Percentiles rank a stretch among this genome's conserved stretches.
Conservation (phyloP, 2,888 invertebrate genomes). For the Proisotoma minuta region DNA sequence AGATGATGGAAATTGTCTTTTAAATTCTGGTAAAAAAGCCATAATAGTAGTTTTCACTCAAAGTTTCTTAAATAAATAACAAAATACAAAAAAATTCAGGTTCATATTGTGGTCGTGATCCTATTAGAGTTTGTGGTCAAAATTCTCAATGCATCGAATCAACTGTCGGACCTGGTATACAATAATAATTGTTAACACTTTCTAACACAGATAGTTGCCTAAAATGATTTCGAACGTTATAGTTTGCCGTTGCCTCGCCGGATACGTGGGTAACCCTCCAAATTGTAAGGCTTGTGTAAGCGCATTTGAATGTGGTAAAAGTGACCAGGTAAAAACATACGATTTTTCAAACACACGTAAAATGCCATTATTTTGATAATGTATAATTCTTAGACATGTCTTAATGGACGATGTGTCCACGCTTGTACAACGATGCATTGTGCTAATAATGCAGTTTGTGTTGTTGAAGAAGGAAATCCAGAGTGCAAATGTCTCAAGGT, state of each 20-base stretch:
- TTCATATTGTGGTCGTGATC: conserved; percentile 46
- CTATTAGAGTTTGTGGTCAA: conserved; percentile 46
- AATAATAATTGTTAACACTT: conserved; percentile 31
- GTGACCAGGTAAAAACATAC: too few relatives aligned
- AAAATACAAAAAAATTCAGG: conserved; percentile 18
- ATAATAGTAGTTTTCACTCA: not conserved
- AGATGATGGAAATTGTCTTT: conserved; percentile 45
- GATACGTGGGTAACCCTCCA: conserved; percentile 45
- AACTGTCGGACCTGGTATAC: conserved; percentile 45
- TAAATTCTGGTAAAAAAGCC: conserved; percentile 37
- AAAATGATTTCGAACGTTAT: not conserved
- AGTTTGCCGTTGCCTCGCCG: conserved; percentile 18
- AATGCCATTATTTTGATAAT: too few relatives aligned
- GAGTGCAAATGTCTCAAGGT: conserved; percentile 39
- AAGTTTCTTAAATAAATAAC: not conserved
- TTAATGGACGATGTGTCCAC: conserved; percentile 46
- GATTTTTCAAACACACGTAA: too few relatives aligned
- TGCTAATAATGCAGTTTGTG: conserved; percentile 44
- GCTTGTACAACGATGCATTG: conserved; percentile 45
- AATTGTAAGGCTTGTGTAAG: conserved; percentile 45
- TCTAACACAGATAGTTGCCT: not conserved
- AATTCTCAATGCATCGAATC: conserved; percentile 46
- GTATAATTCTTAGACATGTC: too few relatives aligned
- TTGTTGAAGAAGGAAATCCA: conserved; percentile 43
- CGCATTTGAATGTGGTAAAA: conserved; percentile 44